Evolutionary conservation across 1,140 invertebrate species (phyloP).

Genomic region (Pectinophora gossypiella): DNA sequence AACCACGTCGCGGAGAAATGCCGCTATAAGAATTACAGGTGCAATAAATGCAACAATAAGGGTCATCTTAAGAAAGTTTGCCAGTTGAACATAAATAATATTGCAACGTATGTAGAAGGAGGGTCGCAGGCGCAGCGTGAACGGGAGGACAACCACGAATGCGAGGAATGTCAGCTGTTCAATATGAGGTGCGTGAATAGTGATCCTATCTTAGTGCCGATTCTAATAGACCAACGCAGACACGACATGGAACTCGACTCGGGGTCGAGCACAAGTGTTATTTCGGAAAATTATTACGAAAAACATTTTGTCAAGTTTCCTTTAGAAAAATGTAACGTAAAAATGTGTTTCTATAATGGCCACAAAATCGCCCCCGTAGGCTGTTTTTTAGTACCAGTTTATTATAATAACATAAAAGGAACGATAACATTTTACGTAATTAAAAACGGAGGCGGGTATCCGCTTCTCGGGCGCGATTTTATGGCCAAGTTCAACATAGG

Average conservation of each 20-base stretch:
- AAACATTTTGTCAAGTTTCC: neutral
- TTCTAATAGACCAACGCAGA: neutral
- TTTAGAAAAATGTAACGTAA: neutral
- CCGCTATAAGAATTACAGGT: slow-evolving; percentile 15
- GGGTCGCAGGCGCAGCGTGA: too few relatives aligned
- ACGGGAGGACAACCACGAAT: slow-evolving; percentile 13
- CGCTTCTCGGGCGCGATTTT: slow-evolving; percentile 6
- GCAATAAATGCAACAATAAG: slow-evolving; percentile 13
- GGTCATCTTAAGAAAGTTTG: slow-evolving; percentile 24
- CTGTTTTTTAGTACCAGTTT: neutral
- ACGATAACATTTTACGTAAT: slow-evolving; percentile 1
- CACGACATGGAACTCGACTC: neutral
- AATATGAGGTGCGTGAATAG: slow-evolving; percentile 4
- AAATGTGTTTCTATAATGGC: slow-evolving; percentile 7
- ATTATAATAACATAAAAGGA: neutral
- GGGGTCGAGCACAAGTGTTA: neutral
- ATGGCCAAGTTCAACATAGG: slow-evolving; percentile 1
- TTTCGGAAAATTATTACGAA: neutral
- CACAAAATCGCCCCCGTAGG: slow-evolving; percentile 7
- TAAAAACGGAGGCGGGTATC: neutral
- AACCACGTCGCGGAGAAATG: slow-evolving; percentile 17
- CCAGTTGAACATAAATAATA: neutral
- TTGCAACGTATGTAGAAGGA: neutral
- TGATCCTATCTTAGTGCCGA: neutral
- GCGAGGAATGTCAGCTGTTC: slow-evolving; percentile 1